Evolutionary conservation across 2,113 vertebrate species (phyloP).

Genomic region (Neotoma lepida): DNA sequence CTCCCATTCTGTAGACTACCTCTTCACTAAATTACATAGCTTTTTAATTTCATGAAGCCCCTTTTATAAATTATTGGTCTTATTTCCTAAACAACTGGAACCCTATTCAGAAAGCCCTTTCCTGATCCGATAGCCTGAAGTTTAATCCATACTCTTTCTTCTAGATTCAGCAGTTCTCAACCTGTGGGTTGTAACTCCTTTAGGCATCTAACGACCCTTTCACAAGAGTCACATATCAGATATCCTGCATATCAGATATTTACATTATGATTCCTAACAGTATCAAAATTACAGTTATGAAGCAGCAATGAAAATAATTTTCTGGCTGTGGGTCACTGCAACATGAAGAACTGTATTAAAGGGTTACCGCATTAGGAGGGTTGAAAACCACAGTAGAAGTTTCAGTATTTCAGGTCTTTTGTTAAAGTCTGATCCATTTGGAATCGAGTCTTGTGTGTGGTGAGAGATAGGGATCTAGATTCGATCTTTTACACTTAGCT

Average conservation of each 20-base stretch:
- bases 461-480: neutral
- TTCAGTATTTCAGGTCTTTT: neutral
- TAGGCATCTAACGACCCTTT: neutral
- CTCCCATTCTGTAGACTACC: neutral
- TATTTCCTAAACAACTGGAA: neutral
- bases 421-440: neutral
- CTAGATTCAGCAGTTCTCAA: neutral
- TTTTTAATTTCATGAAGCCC: too few species aligned
- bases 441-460: neutral
- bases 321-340: neutral
- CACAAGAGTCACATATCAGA: neutral
- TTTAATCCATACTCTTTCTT: neutral
- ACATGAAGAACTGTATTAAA: neutral
- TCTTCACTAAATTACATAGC: neutral
- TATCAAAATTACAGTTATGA: neutral
- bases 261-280: neutral
- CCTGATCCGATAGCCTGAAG: neutral
- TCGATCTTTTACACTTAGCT: neutral
- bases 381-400: neutral
- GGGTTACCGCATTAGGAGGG: neutral
- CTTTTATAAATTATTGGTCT: neutral
- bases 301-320: neutral
- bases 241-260: neutral
- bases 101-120: neutral
- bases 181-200: too few species aligned